Evolutionary conservation across 2,888 invertebrate genomes (phyloP).

Genomic region (Epinotia ramella): DNA sequence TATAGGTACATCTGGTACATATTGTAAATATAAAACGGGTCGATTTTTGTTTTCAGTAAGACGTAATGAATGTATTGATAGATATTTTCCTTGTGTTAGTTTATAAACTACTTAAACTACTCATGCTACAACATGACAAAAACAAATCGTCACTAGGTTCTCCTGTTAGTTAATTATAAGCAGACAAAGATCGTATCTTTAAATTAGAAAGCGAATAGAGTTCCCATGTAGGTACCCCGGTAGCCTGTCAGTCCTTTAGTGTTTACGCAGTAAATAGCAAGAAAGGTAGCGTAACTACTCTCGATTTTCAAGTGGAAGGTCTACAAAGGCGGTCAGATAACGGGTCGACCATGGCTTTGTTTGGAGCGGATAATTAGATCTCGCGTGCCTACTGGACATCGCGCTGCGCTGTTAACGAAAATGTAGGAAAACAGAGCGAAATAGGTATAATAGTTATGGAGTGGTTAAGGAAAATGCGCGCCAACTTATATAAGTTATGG

Average conservation of each 20-base stretch:
- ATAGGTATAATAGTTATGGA: background rate
- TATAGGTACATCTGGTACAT: too few species aligned
- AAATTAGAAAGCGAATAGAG: background rate
- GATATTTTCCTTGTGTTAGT: too few species aligned
- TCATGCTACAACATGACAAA: background rate
- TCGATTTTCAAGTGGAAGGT: slow-evolving; percentile 18
- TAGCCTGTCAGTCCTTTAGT: background rate
- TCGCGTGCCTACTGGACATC: background rate
- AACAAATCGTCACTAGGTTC: background rate
- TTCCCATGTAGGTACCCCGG: background rate
- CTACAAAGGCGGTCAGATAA: slow-evolving; percentile 37
- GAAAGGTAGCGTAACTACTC: background rate
- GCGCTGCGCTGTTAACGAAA: background rate
- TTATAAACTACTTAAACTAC: background rate
- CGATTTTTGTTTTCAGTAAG: too few species aligned
- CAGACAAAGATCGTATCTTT: background rate
- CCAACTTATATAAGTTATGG: background rate
- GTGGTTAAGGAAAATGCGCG: slow-evolving; percentile 20
- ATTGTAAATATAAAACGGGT: too few species aligned
- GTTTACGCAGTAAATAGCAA: too few species aligned
- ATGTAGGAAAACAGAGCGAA: slow-evolving; percentile 9
- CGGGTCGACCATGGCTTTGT: slow-evolving; percentile 17
- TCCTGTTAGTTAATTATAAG: background rate
- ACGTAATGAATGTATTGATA: too few species aligned
- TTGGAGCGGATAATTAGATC: slow-evolving; percentile 14